phyloP scores from a whole-genome alignment of 2,888 invertebrate genomes.

The Electrophaes corylata region DNA sequence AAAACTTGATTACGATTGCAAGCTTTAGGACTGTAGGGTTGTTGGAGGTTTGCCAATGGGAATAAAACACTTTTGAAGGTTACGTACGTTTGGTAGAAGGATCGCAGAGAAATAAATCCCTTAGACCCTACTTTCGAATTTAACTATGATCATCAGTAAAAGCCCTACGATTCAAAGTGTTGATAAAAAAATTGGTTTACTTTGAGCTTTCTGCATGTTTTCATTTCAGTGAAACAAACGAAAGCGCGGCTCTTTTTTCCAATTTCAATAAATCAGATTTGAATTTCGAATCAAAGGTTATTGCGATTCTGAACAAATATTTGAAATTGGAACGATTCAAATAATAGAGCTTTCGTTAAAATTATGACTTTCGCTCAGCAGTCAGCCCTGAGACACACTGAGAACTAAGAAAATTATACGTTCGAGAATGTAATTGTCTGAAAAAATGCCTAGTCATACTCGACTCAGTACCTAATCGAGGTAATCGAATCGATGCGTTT shows the following conservation, averaged over 20 bases:
- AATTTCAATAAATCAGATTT: constrained; percentile 26
- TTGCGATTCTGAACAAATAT: constrained; percentile 46
- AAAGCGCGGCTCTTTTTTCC: constrained; percentile 17
- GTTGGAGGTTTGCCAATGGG: constrained; percentile 2
- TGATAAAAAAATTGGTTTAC: not conserved
- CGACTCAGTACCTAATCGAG: constrained; percentile 52
- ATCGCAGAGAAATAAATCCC: not conserved
- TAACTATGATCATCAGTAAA: not conserved
- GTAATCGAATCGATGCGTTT: constrained; percentile 65
- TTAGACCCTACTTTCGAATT: not conserved
- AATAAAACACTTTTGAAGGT: constrained; percentile 13
- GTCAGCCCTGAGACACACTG: constrained; percentile 33
- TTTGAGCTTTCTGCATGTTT: not conserved
- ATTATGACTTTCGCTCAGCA: constrained; percentile 35
- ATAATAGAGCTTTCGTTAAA: constrained; percentile 38
- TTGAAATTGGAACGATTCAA: constrained; percentile 41
- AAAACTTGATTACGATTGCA: constrained; percentile 24
- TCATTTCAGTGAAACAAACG: constrained; percentile 13
- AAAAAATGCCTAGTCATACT: constrained; percentile 46
- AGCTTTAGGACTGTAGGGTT: constrained; percentile 11
- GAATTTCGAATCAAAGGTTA: constrained; percentile 39
- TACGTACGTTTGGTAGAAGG: not conserved
- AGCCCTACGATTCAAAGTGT: not conserved
- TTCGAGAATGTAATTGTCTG: constrained; percentile 41
- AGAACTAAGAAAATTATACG: constrained; percentile 24